Base-by-base conservation (phyloP, 2,888 invertebrate species). In the Hipparchia semele region DNA sequence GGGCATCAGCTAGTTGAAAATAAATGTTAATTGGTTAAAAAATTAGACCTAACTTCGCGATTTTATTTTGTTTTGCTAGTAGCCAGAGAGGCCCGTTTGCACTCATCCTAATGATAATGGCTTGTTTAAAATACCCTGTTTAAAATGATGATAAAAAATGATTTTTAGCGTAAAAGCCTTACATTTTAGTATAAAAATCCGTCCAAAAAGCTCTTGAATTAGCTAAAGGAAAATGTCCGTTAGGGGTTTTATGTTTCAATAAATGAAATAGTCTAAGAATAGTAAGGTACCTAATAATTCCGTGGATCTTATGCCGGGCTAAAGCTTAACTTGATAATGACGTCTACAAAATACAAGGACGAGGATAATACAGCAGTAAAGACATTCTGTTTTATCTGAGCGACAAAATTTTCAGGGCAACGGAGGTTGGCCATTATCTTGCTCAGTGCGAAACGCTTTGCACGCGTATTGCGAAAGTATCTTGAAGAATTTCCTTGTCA, bases 351-450 rank as follows among this genome's bases (percentile, higher is more conserved):
- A 77, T 76, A 76, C 76, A 79, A 79, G 71, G 74, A 74, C 66
- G 72, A 77, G 73, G 79, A 82, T 80, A 83, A 82, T 82, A 79
- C 81, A 79, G 78, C 81, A 84, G 83, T 84, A 81, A 86, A 85
- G 86, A 86, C 84, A 84, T 88, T 89, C 87, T 83, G 83, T 85
- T 88, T 89, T 90, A 89, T 90, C 87, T 86, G 79, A 78, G 75
- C 80, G 82, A 80, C 82, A 80, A 83, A 88, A 86, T 85, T 86
- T 85, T 83, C 81, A 84, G 86, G 83, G 84, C 86, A 80, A 70
- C 82, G 80, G 81, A 84, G 86, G 85, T 85, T 84, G 82, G 80
- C 82, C 80, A 87, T 88, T 90, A 90, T 89, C 87, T 88, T 80
- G 74, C 86, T 85, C 83, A 81, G 83, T 79, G 82, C 81, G 80